phyloP scores from a whole-genome alignment of 2,113 vertebrate genomes.

The Rallus limicola region DNA sequence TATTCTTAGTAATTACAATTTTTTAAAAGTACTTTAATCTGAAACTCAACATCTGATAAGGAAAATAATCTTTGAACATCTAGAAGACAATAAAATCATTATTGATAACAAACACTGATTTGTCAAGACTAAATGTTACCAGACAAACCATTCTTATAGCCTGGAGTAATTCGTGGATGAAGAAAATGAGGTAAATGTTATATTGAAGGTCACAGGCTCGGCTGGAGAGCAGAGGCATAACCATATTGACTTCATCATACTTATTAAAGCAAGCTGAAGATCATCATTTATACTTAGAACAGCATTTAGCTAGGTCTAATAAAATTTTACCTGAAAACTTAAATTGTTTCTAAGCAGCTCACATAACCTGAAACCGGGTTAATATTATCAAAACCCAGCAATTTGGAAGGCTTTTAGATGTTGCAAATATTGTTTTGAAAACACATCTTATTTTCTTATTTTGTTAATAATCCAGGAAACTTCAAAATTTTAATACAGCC shows the following conservation, averaged over 20 bases:
- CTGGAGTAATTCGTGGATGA: constrained; percentile 30
- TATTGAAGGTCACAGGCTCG: constrained; percentile 32
- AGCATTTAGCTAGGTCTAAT: neutral
- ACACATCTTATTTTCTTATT: neutral
- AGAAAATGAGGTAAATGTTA: constrained; percentile 61
- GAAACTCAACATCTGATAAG: constrained; percentile 11
- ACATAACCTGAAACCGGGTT: neutral
- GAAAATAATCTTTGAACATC: neutral
- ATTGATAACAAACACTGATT: neutral
- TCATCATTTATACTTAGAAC: neutral
- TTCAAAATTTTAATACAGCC: neutral
- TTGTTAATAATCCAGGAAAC: neutral
- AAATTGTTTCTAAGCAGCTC: neutral
- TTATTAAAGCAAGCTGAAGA: constrained; percentile 29
- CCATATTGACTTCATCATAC: neutral
- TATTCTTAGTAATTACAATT: neutral
- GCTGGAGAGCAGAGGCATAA: constrained; percentile 20
- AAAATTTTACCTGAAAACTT: neutral
- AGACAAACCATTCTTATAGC: constrained; percentile 21
- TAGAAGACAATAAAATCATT: neutral
- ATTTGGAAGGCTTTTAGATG: neutral
- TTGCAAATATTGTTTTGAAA: neutral
- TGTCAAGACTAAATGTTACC: neutral
- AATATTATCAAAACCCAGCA: neutral
- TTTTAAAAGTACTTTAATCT: neutral